Conservation (phyloP, 2,113 vertebrate species). For the Diphyllodes magnificus region DNA sequence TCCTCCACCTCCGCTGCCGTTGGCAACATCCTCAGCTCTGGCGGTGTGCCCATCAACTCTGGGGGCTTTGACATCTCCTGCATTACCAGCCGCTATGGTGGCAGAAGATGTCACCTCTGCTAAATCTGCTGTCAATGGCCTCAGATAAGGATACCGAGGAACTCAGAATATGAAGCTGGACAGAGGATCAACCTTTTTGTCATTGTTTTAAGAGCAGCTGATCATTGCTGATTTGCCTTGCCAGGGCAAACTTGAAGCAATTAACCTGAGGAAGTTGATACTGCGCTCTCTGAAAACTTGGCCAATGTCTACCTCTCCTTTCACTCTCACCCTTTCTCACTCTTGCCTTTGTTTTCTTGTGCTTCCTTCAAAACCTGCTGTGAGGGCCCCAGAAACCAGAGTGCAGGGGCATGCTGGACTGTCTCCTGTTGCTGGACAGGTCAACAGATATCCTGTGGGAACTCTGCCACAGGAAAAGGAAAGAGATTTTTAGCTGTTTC, state of each 20-base stretch:
- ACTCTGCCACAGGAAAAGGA: not conserved
- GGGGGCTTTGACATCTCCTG: not conserved
- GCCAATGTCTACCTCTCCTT: not conserved
- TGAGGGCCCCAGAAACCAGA: not conserved
- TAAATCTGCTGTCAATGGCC: not conserved
- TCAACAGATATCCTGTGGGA: not conserved
- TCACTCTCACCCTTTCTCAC: not conserved
- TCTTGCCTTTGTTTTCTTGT: not conserved
- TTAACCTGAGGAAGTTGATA: not conserved
- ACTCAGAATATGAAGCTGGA: not conserved
- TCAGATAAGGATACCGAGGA: not conserved
- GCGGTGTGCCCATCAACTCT: fast-evolving
- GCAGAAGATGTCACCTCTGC: not conserved
- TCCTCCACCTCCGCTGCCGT: not conserved
- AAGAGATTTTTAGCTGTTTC: not conserved
- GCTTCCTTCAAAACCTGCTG: not conserved
- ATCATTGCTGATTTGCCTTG: not conserved
- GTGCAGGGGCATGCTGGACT: not conserved
- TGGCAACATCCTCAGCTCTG: not conserved
- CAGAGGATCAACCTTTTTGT: not conserved
- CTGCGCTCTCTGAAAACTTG: not conserved
- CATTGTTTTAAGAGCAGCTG: not conserved
- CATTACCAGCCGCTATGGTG: not conserved
- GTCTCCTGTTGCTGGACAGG: not conserved
- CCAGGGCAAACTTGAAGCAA: not conserved